Conservation (phyloP, 1,140 invertebrate species). For the Drosophila pandora region DNA sequence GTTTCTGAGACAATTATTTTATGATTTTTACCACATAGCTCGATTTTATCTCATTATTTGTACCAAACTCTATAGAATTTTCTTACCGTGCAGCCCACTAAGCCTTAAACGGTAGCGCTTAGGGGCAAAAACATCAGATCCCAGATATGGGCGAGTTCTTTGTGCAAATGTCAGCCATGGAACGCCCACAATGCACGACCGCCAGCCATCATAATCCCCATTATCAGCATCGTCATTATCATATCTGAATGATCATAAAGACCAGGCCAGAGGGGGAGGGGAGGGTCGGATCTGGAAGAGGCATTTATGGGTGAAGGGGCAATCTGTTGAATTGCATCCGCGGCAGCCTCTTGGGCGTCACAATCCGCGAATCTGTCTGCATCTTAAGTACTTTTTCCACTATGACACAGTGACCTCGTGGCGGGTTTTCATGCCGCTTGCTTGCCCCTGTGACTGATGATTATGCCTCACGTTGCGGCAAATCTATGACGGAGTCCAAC, state of each 20-base stretch:
- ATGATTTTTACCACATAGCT: no score
- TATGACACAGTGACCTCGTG: slow-evolving; percentile 78
- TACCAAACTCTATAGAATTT: neutral
- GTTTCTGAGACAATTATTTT: neutral
- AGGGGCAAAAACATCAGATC: slow-evolving; percentile 50
- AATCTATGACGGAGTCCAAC: slow-evolving; percentile 30
- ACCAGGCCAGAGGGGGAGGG: neutral
- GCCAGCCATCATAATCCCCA: slow-evolving; percentile 42
- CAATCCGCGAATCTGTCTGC: slow-evolving; percentile 72
- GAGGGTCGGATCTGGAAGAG: no score
- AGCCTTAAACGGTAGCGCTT: slow-evolving; percentile 66
- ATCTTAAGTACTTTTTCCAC: slow-evolving; percentile 63
- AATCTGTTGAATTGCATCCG: slow-evolving; percentile 79
- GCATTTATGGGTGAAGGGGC: slow-evolving; percentile 21
- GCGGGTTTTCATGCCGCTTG: slow-evolving; percentile 28
- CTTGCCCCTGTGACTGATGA: slow-evolving; percentile 61
- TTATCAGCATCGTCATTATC: slow-evolving; percentile 32
- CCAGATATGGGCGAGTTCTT: slow-evolving; percentile 48
- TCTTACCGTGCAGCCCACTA: slow-evolving; percentile 24
- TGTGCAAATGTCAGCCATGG: slow-evolving; percentile 68
- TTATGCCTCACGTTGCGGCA: slow-evolving; percentile 63
- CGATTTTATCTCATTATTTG: no score
- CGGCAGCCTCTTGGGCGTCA: slow-evolving; percentile 74
- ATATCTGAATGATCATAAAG: slow-evolving; percentile 24
- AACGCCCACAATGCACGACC: slow-evolving; percentile 76